phyloP scores from a whole-genome alignment of 2,888 invertebrate genomes.

The Ophonus ardosiacus region DNA sequence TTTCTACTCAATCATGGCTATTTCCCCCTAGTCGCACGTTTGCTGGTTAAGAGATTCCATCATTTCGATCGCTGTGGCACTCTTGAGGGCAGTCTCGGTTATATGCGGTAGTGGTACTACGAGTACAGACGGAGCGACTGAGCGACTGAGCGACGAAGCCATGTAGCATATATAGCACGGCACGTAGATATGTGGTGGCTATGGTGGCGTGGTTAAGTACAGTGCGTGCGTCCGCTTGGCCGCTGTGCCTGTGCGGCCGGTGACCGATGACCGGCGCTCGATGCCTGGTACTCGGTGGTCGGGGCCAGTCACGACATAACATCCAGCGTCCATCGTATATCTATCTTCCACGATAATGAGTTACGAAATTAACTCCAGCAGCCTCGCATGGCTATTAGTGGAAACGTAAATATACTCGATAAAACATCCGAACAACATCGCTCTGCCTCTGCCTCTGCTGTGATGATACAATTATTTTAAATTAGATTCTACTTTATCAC shows the following conservation, averaged over 20 bases:
- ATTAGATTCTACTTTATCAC: neutral
- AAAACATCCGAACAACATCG: neutral
- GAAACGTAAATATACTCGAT: constrained; percentile 28
- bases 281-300: constrained; percentile 44
- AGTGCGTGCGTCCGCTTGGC: neutral
- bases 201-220: constrained; percentile 23
- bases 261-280: constrained; percentile 47
- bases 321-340: constrained; percentile 40
- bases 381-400: constrained; percentile 49
- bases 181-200: neutral
- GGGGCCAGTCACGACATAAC: constrained; percentile 52
- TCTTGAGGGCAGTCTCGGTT: constrained; percentile 74
- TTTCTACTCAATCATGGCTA: constrained; percentile 75
- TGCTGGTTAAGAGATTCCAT: constrained; percentile 77
- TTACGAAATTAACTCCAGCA: constrained; percentile 63
- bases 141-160: too few species aligned
- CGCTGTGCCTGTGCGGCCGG: constrained; percentile 16
- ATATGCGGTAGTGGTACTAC: neutral
- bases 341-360: constrained; percentile 46
- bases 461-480: neutral
- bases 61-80: constrained; percentile 76
- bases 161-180: neutral
- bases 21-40: constrained; percentile 76
- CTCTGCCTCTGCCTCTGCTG: too few species aligned
- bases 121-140: too few species aligned